These are phyloP conservation scores for Chironomus tentans DNA, from an alignment of 2,888 invertebrate genomes.

Conservation along the genomic window DNA sequence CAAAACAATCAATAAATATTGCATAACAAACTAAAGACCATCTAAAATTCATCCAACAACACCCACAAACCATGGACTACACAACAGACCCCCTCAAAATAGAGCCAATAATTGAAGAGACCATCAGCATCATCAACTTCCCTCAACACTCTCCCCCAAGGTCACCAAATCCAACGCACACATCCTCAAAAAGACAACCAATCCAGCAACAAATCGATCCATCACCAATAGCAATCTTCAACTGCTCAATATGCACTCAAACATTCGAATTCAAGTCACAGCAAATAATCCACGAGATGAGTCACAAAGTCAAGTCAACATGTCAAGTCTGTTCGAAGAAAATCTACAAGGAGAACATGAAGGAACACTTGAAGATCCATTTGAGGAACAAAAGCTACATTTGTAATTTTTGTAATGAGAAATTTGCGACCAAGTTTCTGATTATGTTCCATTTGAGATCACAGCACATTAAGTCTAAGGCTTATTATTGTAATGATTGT, in stretches of 20 bases:
- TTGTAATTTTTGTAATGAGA: background rate
- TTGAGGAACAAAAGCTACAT: background rate
- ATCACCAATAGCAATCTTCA: background rate
- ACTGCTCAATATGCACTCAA: background rate
- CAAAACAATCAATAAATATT: too few relatives aligned
- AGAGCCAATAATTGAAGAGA: too few relatives aligned
- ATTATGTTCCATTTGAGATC: background rate
- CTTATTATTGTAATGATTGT: background rate
- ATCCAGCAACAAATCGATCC: too few relatives aligned
- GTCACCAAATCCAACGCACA: too few relatives aligned
- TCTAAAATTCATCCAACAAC: too few relatives aligned
- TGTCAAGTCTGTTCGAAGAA: background rate
- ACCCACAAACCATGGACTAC: too few relatives aligned
- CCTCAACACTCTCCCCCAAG: too few relatives aligned
- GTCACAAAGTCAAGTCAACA: background rate
- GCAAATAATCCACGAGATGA: background rate
- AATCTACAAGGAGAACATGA: background rate
- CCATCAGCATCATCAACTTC: too few relatives aligned
- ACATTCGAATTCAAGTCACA: background rate
- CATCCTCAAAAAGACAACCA: too few relatives aligned
- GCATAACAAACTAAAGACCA: too few relatives aligned
- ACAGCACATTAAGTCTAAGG: background rate
- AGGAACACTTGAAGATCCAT: background rate
- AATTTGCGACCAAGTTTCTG: background rate
- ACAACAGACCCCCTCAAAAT: too few relatives aligned